Conservation (phyloP, 2,888 invertebrate species). For the Hermaeophaga mercurialis region DNA sequence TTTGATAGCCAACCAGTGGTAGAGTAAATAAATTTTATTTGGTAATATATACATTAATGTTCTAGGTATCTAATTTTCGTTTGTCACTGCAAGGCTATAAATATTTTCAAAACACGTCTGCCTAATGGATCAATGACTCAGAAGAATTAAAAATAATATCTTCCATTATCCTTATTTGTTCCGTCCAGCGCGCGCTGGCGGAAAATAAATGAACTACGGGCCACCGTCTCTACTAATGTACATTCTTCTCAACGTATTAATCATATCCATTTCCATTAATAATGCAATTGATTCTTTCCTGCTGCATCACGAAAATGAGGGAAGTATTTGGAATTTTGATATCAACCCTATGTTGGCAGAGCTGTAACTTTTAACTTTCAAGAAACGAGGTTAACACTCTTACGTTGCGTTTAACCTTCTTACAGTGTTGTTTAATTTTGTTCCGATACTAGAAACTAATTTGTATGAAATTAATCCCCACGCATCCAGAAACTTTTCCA, state of each 20-base stretch:
- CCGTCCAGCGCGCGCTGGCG: background rate
- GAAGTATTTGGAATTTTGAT: background rate
- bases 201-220: constrained; percentile 5
- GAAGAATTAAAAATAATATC: constrained; percentile 1
- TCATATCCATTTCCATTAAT: constrained; percentile 26
- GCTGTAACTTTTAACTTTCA: too few relatives aligned
- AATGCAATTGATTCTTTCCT: constrained; percentile 25
- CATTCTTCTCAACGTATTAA: constrained; percentile 20
- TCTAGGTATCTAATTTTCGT: too few relatives aligned
- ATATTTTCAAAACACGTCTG: background rate
- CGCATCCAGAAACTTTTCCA: background rate
- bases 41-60: too few relatives aligned
- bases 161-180: constrained; percentile 9
- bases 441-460: too few relatives aligned
- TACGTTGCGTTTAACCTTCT: too few relatives aligned
- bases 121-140: constrained; percentile 5
- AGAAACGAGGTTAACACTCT: too few relatives aligned
- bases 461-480: background rate
- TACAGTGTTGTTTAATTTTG: too few relatives aligned
- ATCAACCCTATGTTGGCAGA: background rate
- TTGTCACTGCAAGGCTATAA: too few relatives aligned
- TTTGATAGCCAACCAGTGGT: background rate
- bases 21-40: too few relatives aligned
- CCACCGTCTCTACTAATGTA: constrained; percentile 18
- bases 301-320: constrained; percentile 4